phyloP scores from a whole-genome alignment of 1,140 invertebrate species.

The Sinonovacula constricta region DNA sequence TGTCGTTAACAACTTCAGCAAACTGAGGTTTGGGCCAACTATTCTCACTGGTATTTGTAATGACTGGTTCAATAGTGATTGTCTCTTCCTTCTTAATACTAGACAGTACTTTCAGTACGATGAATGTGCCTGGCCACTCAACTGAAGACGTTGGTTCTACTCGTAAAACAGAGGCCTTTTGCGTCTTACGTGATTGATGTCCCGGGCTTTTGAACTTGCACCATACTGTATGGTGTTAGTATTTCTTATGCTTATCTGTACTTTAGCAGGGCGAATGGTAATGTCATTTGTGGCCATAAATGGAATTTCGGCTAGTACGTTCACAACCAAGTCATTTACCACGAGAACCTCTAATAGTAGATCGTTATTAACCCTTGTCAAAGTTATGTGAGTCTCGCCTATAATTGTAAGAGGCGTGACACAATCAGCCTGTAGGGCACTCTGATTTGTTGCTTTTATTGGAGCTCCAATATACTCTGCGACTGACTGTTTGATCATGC shows the following conservation, averaged over 20 bases:
- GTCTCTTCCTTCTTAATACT: conserved; percentile 19
- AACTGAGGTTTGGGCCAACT: conserved; percentile 12
- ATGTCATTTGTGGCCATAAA: conserved; percentile 34
- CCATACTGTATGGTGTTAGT: not conserved
- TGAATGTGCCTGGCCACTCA: conserved; percentile 23
- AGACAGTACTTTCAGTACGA: conserved; percentile 22
- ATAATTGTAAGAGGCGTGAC: not conserved
- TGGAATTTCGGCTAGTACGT: conserved; percentile 44
- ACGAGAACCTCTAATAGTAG: not conserved
- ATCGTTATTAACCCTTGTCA: not conserved
- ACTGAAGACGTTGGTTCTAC: not conserved
- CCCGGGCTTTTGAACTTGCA: not conserved
- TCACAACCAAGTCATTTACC: not conserved
- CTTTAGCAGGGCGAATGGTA: not conserved
- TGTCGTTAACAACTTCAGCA: conserved; percentile 23
- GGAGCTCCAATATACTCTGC: conserved; percentile 1
- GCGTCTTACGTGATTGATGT: too few relatives aligned
- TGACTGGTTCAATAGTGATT: conserved; percentile 42
- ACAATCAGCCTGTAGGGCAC: conserved; percentile 6
- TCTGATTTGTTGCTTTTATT: not conserved
- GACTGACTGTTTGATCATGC: not conserved
- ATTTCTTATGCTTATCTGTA: not conserved
- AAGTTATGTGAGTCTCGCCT: conserved; percentile 1
- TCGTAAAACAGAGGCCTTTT: conserved; percentile 1
- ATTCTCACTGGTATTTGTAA: too few relatives aligned